A percentile compares a stretch with the other conserved stretches of the same genome.
phyloP scores from a whole-genome alignment of 1,140 invertebrate genomes.

The Gonatopus flavifemur region DNA sequence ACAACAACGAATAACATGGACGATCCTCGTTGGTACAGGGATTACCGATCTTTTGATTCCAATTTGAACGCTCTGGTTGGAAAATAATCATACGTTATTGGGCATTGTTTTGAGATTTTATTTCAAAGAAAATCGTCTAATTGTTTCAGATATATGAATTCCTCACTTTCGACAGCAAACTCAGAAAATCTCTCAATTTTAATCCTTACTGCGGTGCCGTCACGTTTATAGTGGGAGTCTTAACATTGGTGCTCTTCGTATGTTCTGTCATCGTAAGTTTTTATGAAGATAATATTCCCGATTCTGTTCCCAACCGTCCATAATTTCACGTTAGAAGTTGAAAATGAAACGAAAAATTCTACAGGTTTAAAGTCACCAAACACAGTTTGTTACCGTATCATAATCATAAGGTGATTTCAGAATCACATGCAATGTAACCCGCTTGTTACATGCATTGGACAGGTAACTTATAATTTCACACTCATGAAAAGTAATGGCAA shows the following conservation, averaged over 20 bases:
- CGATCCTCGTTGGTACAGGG: slow-evolving; percentile 22
- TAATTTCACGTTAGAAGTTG: too few relatives aligned
- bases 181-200: slow-evolving; percentile 30
- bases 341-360: too few relatives aligned
- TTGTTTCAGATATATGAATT: slow-evolving; percentile 38
- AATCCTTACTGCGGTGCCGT: slow-evolving; percentile 32
- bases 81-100: slow-evolving; percentile 3
- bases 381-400: too few relatives aligned
- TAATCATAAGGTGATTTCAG: too few relatives aligned
- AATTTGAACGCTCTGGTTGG: slow-evolving; percentile 28
- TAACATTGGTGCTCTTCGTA: slow-evolving; percentile 23
- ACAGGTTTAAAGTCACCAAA: too few relatives aligned
- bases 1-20: slow-evolving; percentile 36
- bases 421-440: too few relatives aligned
- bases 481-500: too few relatives aligned
- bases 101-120: neutral
- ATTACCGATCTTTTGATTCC: slow-evolving; percentile 25
- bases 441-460: too few relatives aligned
- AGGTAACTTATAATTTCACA: too few relatives aligned
- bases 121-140: neutral
- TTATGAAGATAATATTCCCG: too few relatives aligned
- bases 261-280: slow-evolving; percentile 38
- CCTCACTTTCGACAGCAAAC: slow-evolving; percentile 32
- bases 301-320: too few relatives aligned
- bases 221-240: slow-evolving; percentile 30